Percentiles rank a stretch among this genome's conserved stretches.
Conservation (phyloP, 64 coral and sea anemone genomes). For the Porites australiensis region DNA sequence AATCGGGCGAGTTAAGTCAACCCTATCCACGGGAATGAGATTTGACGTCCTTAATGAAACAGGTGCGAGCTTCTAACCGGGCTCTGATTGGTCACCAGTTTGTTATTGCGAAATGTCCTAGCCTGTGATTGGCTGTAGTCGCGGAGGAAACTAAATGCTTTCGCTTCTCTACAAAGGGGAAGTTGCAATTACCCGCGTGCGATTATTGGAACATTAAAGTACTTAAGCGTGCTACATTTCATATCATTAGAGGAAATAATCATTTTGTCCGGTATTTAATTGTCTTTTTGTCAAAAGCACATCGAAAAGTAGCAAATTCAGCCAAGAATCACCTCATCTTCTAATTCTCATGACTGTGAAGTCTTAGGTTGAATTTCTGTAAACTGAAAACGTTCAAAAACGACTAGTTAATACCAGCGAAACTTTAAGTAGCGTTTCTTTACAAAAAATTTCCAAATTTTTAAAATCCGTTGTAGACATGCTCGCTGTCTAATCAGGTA, state of each 20-base stretch:
- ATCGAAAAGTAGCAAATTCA: background rate
- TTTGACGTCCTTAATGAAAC: slow-evolving; percentile 12
- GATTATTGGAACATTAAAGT: background rate
- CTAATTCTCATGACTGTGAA: background rate
- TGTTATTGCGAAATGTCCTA: slow-evolving; percentile 5
- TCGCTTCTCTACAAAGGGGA: slow-evolving; percentile 10
- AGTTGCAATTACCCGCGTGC: slow-evolving; percentile 19
- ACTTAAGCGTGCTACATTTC: background rate
- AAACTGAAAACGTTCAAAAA: too few species aligned
- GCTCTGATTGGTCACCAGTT: slow-evolving; percentile 10
- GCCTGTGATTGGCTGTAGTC: background rate
- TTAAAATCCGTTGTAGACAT: background rate
- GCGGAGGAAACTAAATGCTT: background rate
- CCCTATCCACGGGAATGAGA: slow-evolving; percentile 40
- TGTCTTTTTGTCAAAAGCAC: background rate
- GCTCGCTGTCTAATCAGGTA: background rate
- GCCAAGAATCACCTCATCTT: background rate
- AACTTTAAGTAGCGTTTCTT: too few species aligned
- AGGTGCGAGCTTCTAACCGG: background rate
- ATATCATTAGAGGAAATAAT: background rate
- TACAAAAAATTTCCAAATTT: too few species aligned
- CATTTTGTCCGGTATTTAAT: background rate
- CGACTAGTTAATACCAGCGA: too few species aligned
- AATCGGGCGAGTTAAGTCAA: slow-evolving; percentile 49
- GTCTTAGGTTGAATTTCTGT: too few species aligned